Evolutionary conservation across 1,140 invertebrate genomes (phyloP).

Genomic region (Papilio helenus): DNA sequence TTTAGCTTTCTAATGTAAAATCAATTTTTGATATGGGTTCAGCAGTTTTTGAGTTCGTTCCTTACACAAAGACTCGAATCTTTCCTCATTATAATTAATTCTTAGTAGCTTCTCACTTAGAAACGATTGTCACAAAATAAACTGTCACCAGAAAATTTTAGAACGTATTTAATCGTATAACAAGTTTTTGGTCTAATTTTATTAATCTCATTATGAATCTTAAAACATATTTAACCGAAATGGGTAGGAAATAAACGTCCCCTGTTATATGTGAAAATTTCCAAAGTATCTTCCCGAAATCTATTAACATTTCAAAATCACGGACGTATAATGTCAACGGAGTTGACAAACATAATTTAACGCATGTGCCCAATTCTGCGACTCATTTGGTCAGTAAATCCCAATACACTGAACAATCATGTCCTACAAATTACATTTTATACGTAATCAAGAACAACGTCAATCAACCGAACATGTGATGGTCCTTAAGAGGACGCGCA

Average conservation of each 20-base stretch:
- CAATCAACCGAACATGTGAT: constrained; percentile 14
- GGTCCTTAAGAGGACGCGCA: not conserved
- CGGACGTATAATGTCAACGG: not conserved
- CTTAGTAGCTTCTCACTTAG: too few relatives aligned
- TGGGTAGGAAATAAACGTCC: not conserved
- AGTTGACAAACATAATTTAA: constrained; percentile 5
- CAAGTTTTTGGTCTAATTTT: too few relatives aligned
- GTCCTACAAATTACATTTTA: constrained; percentile 30
- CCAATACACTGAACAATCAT: constrained; percentile 32
- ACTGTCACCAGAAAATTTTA: too few relatives aligned
- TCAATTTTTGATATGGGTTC: too few relatives aligned
- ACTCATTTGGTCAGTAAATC: constrained; percentile 28
- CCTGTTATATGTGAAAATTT: not conserved
- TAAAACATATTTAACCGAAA: not conserved
- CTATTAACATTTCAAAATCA: not conserved
- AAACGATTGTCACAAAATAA: too few relatives aligned
- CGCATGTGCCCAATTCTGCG: constrained; percentile 9
- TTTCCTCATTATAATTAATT: too few relatives aligned
- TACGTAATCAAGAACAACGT: constrained; percentile 31
- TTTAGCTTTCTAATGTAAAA: too few relatives aligned
- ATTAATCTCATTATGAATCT: too few relatives aligned
- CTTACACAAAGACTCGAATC: too few relatives aligned
- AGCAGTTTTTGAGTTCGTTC: too few relatives aligned
- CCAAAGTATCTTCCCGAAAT: not conserved
- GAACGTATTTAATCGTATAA: too few relatives aligned